Conservation (phyloP, 2,113 vertebrate species). For the Nycticryphes semicollaris region DNA sequence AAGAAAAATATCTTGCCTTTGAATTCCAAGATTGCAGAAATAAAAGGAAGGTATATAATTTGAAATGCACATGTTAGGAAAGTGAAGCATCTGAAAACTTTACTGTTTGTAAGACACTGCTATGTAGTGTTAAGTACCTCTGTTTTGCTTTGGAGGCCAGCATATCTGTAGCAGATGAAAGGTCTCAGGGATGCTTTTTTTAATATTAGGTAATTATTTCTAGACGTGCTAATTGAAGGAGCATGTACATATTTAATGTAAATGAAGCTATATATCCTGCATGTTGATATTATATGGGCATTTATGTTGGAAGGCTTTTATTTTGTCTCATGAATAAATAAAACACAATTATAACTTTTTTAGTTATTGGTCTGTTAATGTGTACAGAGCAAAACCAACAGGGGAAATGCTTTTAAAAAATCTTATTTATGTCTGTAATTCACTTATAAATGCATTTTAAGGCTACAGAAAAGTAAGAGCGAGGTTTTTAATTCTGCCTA, state of each 20-base stretch:
- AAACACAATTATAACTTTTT: neutral
- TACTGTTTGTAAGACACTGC: accelerated
- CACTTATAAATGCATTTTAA: neutral
- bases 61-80: neutral
- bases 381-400: neutral
- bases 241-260: neutral
- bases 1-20: slow-evolving; percentile 1
- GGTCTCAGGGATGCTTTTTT: neutral
- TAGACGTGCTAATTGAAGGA: neutral
- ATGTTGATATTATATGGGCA: neutral
- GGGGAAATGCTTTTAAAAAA: neutral
- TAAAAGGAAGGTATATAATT: neutral
- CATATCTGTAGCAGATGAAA: accelerated
- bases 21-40: neutral
- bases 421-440: neutral
- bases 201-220: neutral
- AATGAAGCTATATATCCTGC: neutral
- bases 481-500: neutral
- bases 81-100: neutral
- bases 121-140: neutral
- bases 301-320: neutral
- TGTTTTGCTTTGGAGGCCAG: neutral
- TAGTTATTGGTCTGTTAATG: neutral
- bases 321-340: neutral
- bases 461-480: neutral